These are phyloP conservation scores for Propithecus coquereli DNA, from an alignment of 2,113 vertebrate species.

Conservation along the genomic window DNA sequence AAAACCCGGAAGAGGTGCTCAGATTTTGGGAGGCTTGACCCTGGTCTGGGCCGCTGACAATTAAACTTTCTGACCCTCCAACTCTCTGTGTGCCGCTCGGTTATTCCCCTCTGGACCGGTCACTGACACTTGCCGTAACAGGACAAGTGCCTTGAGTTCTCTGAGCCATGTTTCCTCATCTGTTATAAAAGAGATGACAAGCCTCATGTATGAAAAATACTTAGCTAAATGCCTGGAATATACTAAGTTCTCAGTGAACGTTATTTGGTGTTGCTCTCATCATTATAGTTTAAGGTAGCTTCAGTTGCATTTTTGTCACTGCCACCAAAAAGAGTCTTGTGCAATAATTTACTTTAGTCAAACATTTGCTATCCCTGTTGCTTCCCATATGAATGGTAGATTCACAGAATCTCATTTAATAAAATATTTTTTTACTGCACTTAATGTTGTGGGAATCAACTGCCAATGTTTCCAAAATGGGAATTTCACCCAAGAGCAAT, in stretches of 20 bases:
- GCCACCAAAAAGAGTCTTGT: neutral
- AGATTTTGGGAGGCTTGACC: too few species aligned
- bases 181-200: neutral
- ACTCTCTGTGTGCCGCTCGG: too few species aligned
- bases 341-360: neutral
- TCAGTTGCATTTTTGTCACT: neutral
- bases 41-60: too few species aligned
- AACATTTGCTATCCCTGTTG: neutral
- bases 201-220: neutral
- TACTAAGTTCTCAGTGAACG: neutral
- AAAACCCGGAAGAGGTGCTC: too few species aligned
- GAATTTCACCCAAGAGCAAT: neutral
- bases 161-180: neutral
- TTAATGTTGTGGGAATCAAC: neutral
- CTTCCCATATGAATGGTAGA: neutral
- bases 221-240: neutral
- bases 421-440: neutral
- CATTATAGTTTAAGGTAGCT: neutral
- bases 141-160: neutral
- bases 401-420: neutral
- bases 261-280: neutral
- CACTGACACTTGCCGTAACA: too few species aligned
- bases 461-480: neutral
- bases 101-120: too few species aligned
- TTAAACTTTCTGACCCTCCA: too few species aligned